Conservation (phyloP, 2,113 vertebrate species). For the Rhinolophus ferrumequinum region DNA sequence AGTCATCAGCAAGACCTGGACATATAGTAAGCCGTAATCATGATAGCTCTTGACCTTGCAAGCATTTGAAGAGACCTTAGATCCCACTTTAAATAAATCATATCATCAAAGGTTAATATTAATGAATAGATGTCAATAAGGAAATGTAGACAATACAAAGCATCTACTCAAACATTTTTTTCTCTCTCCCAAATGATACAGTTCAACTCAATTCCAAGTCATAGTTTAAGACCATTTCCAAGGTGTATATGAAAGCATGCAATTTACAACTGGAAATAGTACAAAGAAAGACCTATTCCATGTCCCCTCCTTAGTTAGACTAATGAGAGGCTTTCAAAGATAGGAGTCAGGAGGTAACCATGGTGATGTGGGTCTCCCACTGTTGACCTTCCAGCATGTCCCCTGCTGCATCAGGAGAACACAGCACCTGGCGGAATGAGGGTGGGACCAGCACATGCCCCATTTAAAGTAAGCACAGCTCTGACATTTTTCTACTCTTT, state of each 20-base stretch:
- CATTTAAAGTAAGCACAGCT: background rate
- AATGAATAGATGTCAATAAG: background rate
- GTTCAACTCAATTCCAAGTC: background rate
- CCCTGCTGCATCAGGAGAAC: fast-evolving
- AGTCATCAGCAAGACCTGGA: background rate
- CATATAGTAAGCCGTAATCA: background rate
- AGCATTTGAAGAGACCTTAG: background rate
- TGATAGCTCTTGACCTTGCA: too few relatives aligned
- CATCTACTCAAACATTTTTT: background rate
- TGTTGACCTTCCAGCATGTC: fast-evolving
- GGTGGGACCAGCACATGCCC: fast-evolving
- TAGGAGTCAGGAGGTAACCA: background rate
- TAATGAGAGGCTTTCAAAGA: background rate
- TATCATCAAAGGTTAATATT: background rate
- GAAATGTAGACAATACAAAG: background rate
- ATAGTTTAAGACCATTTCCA: background rate
- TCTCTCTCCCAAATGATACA: background rate
- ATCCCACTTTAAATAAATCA: background rate
- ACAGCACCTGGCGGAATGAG: background rate
- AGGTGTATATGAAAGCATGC: background rate
- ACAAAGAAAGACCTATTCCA: fast-evolving
- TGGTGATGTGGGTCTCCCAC: background rate
- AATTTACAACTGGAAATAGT: background rate
- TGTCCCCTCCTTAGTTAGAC: background rate
- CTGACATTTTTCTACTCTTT: background rate